Conservation (phyloP, 2,113 vertebrate species). For the Gallinago paraguaiae region DNA sequence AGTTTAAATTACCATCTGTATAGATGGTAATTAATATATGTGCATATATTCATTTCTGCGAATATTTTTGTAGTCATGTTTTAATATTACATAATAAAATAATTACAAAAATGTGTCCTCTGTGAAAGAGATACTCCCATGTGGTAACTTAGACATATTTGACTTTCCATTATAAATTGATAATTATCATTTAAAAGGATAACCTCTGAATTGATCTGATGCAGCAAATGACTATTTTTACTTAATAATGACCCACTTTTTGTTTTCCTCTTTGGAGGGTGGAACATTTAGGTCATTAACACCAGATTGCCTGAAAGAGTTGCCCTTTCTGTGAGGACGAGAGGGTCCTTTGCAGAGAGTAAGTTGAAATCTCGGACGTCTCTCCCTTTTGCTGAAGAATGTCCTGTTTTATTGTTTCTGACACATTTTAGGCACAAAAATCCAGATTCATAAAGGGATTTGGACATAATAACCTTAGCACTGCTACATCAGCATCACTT, state of each 20-base stretch:
- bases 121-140: neutral
- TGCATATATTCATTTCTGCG: neutral
- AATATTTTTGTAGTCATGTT: neutral
- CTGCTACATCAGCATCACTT: neutral
- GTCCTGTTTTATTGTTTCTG: neutral
- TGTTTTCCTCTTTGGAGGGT: neutral
- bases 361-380: neutral
- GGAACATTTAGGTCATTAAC: neutral
- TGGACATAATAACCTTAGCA: neutral
- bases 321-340: neutral
- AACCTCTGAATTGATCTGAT: neutral
- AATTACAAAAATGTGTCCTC: neutral
- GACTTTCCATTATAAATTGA: neutral
- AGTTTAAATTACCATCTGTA: neutral
- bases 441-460: neutral
- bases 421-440: neutral
- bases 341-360: neutral
- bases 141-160: neutral
- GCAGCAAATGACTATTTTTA: neutral
- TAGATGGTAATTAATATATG: neutral
- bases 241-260: neutral
- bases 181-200: slow-evolving; percentile 19
- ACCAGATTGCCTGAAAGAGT: neutral
- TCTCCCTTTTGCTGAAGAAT: neutral
- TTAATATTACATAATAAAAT: neutral